These are phyloP conservation scores for Falco cherrug DNA, from an alignment of 2,797 vertebrate genomes.

Conservation along the genomic window DNA sequence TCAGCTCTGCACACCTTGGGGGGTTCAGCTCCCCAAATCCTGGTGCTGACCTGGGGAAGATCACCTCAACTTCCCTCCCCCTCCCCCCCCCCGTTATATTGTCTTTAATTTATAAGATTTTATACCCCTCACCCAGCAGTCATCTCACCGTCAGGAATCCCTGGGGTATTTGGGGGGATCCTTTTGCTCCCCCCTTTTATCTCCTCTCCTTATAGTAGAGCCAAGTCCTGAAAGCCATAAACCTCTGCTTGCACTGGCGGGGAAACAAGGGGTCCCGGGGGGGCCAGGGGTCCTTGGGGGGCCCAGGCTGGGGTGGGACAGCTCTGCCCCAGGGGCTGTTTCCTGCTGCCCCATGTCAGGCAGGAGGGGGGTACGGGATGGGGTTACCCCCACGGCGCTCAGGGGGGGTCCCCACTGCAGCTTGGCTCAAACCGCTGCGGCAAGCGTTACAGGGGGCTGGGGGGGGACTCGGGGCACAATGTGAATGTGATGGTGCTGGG, in stretches of 20 bases:
- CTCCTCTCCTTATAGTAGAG: background rate
- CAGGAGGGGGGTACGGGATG: background rate
- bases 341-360: fast-evolving
- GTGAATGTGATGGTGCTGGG: background rate
- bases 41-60: background rate
- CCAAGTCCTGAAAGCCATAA: slow-evolving; percentile 11
- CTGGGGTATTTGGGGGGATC: background rate
- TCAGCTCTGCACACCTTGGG: background rate
- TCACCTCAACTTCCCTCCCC: background rate
- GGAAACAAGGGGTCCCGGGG: background rate
- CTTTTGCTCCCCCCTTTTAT: background rate
- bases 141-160: background rate
- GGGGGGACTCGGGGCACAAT: fast-evolving
- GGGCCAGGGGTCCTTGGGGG: no score
- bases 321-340: background rate
- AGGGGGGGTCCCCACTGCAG: background rate
- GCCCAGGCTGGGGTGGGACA: background rate
- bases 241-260: background rate
- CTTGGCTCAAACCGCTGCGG: background rate
- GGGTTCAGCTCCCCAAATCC: background rate
- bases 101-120: slow-evolving; percentile 36
- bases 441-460: fast-evolving
- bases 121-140: background rate
- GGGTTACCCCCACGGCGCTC: background rate
- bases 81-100: fast-evolving